Percentiles rank a stretch among this genome's conserved stretches.
These are phyloP conservation scores for Edolisoma coerulescens DNA, from an alignment of 2,113 vertebrate genomes.

Conservation along the genomic window DNA sequence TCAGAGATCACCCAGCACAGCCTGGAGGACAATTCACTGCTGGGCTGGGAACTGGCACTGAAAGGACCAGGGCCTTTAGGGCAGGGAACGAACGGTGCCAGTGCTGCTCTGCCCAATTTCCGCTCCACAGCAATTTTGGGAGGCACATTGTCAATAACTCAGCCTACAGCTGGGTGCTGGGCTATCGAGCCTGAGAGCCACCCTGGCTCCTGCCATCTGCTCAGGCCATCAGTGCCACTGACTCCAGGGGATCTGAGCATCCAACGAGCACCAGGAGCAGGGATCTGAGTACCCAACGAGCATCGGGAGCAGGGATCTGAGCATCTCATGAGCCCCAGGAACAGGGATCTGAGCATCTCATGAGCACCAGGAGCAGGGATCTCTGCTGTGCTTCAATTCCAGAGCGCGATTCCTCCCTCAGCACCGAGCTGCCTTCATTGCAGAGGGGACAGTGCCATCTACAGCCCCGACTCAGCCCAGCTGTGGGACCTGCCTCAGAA, in stretches of 20 bases:
- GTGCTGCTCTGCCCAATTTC: background rate
- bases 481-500: background rate
- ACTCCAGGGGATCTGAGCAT: background rate
- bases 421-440: background rate
- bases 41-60: background rate
- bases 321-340: background rate
- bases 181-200: background rate
- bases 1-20: background rate
- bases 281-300: background rate
- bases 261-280: background rate
- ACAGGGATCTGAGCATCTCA: background rate
- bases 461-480: background rate
- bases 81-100: background rate
- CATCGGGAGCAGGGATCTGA: background rate
- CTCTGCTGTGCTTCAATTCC: background rate
- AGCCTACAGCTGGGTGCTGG: background rate
- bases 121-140: background rate
- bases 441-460: slow-evolving; percentile 53
- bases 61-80: background rate
- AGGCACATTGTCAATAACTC: background rate
- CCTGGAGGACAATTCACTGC: background rate
- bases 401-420: background rate
- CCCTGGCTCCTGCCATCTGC: background rate
- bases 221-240: background rate
- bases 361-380: background rate